These are phyloP conservation scores for Eulacestoma nigropectus DNA, from an alignment of 2,113 vertebrate species.

Conservation along the genomic window DNA sequence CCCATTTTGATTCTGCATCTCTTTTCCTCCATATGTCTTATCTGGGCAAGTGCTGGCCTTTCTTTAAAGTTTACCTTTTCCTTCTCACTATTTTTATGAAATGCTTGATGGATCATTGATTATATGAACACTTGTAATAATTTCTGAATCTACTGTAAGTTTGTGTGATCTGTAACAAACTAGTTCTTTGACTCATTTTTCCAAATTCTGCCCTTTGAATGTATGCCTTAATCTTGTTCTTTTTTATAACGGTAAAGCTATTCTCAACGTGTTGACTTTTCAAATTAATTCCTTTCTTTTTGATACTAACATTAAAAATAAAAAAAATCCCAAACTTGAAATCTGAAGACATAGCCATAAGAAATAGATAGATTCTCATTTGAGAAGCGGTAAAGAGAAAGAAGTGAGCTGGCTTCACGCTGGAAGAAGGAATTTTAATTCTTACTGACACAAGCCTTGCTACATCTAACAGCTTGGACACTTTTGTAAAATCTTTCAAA, in stretches of 20 bases:
- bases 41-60: not conserved
- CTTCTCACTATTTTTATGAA: not conserved
- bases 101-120: not conserved
- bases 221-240: not conserved
- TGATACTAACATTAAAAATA: not conserved
- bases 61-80: not conserved
- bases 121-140: not conserved
- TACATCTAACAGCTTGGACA: not conserved
- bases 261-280: not conserved
- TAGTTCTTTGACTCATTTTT: not conserved
- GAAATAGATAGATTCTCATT: not conserved
- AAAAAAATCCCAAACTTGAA: not conserved
- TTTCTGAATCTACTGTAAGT: not conserved
- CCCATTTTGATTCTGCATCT: not conserved
- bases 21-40: not conserved
- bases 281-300: not conserved
- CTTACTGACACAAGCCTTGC: not conserved
- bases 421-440: not conserved
- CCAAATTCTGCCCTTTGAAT: not conserved
- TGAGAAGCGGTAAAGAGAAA: not conserved
- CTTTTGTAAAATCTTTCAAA: slow-evolving; percentile 1
- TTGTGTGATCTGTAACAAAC: not conserved
- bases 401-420: not conserved
- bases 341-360: not conserved
- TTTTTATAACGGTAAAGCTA: not conserved